Evolutionary conservation across 2,113 vertebrate genomes (phyloP), one percentile per base, ranked within the genome.

Genomic region (Oryzias javanicus): DNA sequence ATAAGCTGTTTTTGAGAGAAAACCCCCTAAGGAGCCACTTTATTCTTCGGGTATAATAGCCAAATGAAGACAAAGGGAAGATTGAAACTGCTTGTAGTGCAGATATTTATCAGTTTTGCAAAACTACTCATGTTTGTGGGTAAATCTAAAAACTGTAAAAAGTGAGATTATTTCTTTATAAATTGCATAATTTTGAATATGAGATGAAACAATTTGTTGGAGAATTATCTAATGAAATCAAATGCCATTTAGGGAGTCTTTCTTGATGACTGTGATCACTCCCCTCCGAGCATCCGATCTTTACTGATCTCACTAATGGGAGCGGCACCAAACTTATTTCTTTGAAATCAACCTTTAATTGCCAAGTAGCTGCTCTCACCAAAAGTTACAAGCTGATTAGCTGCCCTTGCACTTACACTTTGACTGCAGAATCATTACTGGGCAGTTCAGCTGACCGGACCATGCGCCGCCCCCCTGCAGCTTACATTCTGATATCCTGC

Each of bases 311-410:
- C 44, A 29, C 49, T 76, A 76, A 76, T 53, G 54, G 51, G 74
- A 83, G 80, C 52, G 60, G 62, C 44, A 64, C 47, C 20, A 25
- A 82, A 79, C 57, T 50, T 59, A 74, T 71, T 77, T 76, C 73
- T 77, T 83, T 61, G 49, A 50, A 77, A 76, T 67, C 27, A 57
- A 35, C 29, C 64, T 70, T 81, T 82, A 84, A 86, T 84, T 81
- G 64, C 25, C 15, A 40, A 52, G 61, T 57, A 49, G 60, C 60
- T 70, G 73, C 65, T 40, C 57, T 79, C 72, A 74, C 54, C 67
- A 66, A 54, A 35, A 77, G 61, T 79, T 79, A 58, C 6, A 27
- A 77, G 60, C 67, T 65, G 67, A 67, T 84, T 72, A 75, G 52
- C 64, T 64, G 47, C 44, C 22, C 41, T 5, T 22, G 50, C 49